phyloP scores from a whole-genome alignment of 1,140 invertebrate species.

The Aricia agestis region DNA sequence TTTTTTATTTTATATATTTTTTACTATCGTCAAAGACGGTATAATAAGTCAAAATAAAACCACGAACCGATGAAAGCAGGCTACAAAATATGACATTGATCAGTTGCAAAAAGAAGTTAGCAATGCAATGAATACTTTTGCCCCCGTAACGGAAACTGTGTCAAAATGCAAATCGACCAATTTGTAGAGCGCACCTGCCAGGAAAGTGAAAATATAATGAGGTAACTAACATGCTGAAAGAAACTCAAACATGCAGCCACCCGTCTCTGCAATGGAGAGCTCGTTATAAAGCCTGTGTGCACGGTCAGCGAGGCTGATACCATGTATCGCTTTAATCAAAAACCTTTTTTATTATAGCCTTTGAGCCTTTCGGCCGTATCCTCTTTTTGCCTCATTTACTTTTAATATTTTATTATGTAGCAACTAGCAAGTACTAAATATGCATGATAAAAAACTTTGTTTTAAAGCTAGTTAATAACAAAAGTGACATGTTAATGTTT shows the following conservation, averaged over 20 bases:
- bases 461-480: no score
- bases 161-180: not conserved
- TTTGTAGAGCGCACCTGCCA: not conserved
- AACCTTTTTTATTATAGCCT: not conserved
- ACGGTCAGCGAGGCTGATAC: not conserved
- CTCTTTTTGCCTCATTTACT: no score
- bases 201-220: constrained; percentile 15
- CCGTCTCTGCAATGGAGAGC: constrained; percentile 1
- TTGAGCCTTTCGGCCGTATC: no score
- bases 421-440: no score
- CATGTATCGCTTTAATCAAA: not conserved
- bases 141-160: not conserved
- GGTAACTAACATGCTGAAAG: constrained; percentile 11
- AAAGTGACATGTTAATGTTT: no score
- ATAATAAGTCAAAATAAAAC: no score
- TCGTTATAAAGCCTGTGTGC: not conserved
- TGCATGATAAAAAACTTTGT: no score
- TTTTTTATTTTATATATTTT: no score
- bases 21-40: no score
- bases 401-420: no score
- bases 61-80: no score
- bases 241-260: constrained; percentile 9
- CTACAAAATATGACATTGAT: no score
- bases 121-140: not conserved
- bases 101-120: not conserved